A percentile compares a stretch with the other conserved stretches of the same genome.
Conservation (phyloP, 2,113 vertebrate genomes). For the Saccopteryx bilineata region DNA sequence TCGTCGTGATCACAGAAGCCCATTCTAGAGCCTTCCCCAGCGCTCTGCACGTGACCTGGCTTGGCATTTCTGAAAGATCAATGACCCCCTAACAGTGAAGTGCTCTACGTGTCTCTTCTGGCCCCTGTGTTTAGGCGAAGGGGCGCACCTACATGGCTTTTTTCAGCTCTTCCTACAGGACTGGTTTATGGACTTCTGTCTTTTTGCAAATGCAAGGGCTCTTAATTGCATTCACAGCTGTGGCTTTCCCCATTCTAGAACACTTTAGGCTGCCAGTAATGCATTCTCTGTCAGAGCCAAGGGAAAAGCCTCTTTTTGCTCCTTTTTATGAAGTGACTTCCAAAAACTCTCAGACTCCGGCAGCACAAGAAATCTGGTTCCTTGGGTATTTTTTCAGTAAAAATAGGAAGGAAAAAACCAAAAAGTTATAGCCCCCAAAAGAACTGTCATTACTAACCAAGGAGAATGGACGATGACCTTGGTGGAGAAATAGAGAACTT, state of each 20-base stretch:
- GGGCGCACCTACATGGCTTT: not conserved
- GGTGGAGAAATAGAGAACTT: conserved; percentile 12
- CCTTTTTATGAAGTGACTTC: not conserved
- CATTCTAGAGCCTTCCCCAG: not conserved
- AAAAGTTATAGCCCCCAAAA: conserved; percentile 37
- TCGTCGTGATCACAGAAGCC: not conserved
- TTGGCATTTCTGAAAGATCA: not conserved
- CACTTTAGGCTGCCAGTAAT: not conserved
- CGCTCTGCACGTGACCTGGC: not conserved
- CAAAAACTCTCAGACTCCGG: not conserved
- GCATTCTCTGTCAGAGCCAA: not conserved
- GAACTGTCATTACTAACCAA: not conserved
- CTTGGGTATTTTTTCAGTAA: conserved; percentile 56
- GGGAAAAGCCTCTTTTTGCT: not conserved
- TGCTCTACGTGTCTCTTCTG: not conserved
- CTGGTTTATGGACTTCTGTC: conserved; percentile 55
- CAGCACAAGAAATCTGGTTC: not conserved
- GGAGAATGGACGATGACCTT: not conserved
- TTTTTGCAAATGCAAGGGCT: conserved; percentile 59
- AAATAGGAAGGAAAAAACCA: not conserved
- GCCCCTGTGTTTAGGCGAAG: not conserved
- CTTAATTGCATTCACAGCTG: conserved; percentile 48
- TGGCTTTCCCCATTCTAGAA: not conserved
- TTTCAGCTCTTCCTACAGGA: not conserved
- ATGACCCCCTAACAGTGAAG: not conserved